Evolutionary conservation across 2,113 vertebrate species (phyloP), one percentile per base, ranked within the genome.

Genomic region (Takifugu flavidus): DNA sequence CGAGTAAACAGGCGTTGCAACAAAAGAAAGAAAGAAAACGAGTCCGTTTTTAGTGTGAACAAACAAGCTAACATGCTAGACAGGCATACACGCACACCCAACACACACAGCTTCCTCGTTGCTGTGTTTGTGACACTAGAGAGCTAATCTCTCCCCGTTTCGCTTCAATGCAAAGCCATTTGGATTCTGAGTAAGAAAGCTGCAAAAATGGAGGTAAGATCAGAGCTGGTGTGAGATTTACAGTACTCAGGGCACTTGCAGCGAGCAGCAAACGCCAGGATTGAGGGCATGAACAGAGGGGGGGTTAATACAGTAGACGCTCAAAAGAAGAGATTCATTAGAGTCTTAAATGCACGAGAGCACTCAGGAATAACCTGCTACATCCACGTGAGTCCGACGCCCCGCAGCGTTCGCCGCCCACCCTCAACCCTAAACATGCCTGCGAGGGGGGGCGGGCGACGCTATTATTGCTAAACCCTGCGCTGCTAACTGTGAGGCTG

Each of bases 401-500:
- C 44, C 31, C 43, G 13, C 45, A 13, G 12, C 44, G 1, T 12
- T 15, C 1, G 12, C 44, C 42, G 14, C 14, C 14, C 50, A 72
- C 25, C 53, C 45, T 59, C 62, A 55, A 76, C 72, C 78, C 69
- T 69, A 58, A 69, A 60, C 52, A 59, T 58, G 56, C 44, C 66
- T 27, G 3, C 61, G 62, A 64, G 39, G 65, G 60, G 27, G 13
- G 28, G 62, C 15, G 43, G 62, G 65, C 20, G 20, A 20, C 20
- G 63, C 74, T 51, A 10, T 75, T 74, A 63, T 69, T 78, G 75
- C 74, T 54, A 59, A 44, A 59, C 67, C 64, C 65, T 60, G 62
- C 70, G 14, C 69, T 78, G 89, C 86, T 92, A 92, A 87, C 91
- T 92, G 76, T 90, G 90, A 52, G 84, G 54, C 74, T 90, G 90